phyloP scores from a whole-genome alignment of 2,888 invertebrate genomes.

The Andricus curvator region DNA sequence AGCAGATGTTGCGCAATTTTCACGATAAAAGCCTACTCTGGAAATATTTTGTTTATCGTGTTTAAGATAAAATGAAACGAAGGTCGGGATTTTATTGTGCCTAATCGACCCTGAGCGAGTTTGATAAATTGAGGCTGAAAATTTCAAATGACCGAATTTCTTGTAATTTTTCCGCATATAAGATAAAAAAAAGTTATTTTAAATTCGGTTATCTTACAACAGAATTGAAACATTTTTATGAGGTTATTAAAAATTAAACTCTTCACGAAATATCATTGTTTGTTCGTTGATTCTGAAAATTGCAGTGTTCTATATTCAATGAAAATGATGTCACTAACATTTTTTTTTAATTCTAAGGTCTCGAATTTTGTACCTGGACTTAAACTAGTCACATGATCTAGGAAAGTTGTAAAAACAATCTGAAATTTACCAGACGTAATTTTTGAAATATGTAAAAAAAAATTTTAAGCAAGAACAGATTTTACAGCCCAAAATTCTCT shows the following conservation, averaged over 20 bases:
- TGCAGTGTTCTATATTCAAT: too few species aligned
- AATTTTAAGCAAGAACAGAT: too few species aligned
- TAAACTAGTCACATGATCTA: too few species aligned
- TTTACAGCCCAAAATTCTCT: too few species aligned
- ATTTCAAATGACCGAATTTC: not conserved
- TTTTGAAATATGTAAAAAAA: too few species aligned
- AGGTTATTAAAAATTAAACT: too few species aligned
- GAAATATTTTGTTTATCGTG: conserved; percentile 37
- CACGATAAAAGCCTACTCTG: not conserved
- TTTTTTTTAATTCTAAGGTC: not conserved
- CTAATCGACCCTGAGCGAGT: not conserved
- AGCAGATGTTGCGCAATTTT: not conserved
- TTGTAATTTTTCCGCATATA: not conserved
- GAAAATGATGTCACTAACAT: not conserved
- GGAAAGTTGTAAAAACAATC: too few species aligned
- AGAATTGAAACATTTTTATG: too few species aligned
- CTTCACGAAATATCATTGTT: too few species aligned
- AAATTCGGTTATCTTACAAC: not conserved
- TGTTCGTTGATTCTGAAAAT: not conserved
- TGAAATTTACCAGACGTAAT: too few species aligned
- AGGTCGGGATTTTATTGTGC: conserved; percentile 21
- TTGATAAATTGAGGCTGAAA: conserved; percentile 13
- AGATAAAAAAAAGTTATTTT: not conserved
- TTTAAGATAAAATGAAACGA: conserved; percentile 15
- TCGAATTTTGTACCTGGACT: too few species aligned